phyloP scores from a whole-genome alignment of 2,888 invertebrate genomes.

The Zaprionus lineosus region DNA sequence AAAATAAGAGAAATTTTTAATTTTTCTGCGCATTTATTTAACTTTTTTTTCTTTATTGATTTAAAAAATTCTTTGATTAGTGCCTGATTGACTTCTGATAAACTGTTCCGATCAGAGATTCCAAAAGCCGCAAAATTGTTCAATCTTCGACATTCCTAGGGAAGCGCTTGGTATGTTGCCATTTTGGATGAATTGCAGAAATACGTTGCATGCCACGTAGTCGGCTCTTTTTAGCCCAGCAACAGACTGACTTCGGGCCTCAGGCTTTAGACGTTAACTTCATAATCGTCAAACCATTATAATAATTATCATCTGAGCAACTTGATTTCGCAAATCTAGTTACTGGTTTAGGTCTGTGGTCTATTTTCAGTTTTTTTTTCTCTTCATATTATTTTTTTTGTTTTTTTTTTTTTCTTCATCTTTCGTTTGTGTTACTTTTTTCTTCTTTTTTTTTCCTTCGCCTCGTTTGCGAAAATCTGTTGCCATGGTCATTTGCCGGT shows the following conservation, averaged over 20 bases:
- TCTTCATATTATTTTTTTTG: slow-evolving; percentile 3
- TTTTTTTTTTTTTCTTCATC: slow-evolving; percentile 13
- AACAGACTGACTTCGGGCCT: too few relatives aligned
- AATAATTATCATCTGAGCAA: slow-evolving; percentile 35
- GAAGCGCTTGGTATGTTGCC: too few relatives aligned
- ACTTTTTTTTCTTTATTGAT: too few relatives aligned
- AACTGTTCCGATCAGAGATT: too few relatives aligned
- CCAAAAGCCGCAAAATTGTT: too few relatives aligned
- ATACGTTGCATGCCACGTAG: slow-evolving; percentile 46
- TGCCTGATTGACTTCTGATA: too few relatives aligned
- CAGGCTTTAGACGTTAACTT: slow-evolving; percentile 31
- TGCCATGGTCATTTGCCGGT: slow-evolving; percentile 63
- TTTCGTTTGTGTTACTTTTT: slow-evolving; percentile 22
- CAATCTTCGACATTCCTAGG: too few relatives aligned
- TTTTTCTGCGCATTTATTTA: too few relatives aligned
- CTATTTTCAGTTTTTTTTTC: slow-evolving; percentile 26
- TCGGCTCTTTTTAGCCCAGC: slow-evolving; percentile 13
- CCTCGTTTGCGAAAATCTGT: slow-evolving; percentile 62
- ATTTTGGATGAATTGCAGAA: too few relatives aligned
- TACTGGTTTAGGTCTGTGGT: slow-evolving; percentile 34
- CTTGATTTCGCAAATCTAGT: slow-evolving; percentile 57
- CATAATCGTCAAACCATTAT: slow-evolving; percentile 24
- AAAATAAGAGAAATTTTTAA: too few relatives aligned
- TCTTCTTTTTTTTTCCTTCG: slow-evolving; percentile 17
- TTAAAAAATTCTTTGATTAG: too few relatives aligned